phyloP scores from a whole-genome alignment of 2,113 vertebrate species.

The Trematocara unimaculatum region DNA sequence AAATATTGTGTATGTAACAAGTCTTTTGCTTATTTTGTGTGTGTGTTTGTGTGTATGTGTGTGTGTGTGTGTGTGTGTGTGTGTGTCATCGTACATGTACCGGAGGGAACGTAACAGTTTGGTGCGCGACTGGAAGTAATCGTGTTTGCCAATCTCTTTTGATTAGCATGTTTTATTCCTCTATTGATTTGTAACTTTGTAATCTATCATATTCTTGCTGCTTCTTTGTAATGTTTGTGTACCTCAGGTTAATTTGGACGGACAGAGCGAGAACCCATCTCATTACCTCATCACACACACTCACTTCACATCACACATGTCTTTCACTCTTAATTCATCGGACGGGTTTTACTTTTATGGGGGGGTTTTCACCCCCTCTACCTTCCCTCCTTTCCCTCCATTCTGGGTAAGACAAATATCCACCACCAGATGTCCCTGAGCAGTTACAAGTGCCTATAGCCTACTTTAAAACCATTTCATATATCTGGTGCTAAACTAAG shows the following conservation, averaged over 20 bases:
- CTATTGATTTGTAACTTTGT: conserved; percentile 53
- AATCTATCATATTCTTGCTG: conserved; percentile 73
- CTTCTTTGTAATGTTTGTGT: conserved; percentile 79
- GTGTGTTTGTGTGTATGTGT: neutral
- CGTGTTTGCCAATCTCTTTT: conserved; percentile 70
- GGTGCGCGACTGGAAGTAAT: conserved; percentile 87
- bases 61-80: neutral
- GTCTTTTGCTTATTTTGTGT: conserved; percentile 19
- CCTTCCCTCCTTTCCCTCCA: conserved; percentile 6
- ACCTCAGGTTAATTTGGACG: conserved; percentile 89
- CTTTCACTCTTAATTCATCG: conserved; percentile 42
- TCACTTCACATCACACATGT: neutral
- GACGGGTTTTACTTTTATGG: conserved; percentile 40
- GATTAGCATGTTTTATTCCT: conserved; percentile 70
- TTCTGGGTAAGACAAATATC: neutral
- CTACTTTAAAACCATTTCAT: conserved; percentile 17
- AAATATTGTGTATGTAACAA: conserved; percentile 76
- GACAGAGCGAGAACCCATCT: conserved; percentile 75
- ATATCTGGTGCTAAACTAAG: conserved; percentile 36
- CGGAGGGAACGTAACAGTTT: conserved; percentile 80
- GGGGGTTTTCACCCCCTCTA: neutral
- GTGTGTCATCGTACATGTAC: conserved; percentile 67
- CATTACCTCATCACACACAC: conserved; percentile 81
- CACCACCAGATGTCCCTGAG: conserved; percentile 14
- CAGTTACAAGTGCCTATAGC: conserved; percentile 16